Evolutionary conservation across 2,113 vertebrate species (phyloP).

Genomic region (Etia nguti): DNA sequence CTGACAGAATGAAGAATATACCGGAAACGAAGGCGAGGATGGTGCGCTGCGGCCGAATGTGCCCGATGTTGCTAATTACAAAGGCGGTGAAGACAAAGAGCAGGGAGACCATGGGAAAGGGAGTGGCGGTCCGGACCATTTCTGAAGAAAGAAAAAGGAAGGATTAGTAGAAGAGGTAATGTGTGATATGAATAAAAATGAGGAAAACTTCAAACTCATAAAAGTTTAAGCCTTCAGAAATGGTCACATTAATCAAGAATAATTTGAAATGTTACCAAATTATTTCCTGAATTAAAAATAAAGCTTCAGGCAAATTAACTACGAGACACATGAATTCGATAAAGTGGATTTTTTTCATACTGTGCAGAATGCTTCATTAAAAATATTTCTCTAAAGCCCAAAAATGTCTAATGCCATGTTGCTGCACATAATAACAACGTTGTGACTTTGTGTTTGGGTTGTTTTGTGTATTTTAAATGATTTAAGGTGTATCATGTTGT

Average conservation of each 20-base stretch:
- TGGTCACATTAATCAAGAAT: not conserved
- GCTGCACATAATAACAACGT: not conserved
- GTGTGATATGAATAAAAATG: not conserved
- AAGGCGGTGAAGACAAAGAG: constrained; percentile 92
- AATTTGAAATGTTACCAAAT: not conserved
- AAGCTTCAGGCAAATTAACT: not conserved
- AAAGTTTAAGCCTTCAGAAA: not conserved
- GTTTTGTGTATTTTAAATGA: not conserved
- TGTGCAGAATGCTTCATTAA: not conserved
- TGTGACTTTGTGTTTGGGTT: not conserved
- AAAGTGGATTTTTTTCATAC: not conserved
- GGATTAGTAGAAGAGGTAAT: not conserved
- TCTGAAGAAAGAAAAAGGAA: constrained; percentile 55
- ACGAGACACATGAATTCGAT: not conserved
- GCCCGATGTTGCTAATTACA: constrained; percentile 88
- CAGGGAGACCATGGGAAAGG: constrained; percentile 89
- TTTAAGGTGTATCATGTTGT: not conserved
- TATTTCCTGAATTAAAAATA: not conserved
- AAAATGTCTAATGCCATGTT: fast-evolving
- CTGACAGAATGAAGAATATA: constrained; percentile 90
- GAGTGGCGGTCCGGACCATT: constrained; percentile 85
- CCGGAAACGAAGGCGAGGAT: constrained; percentile 88
- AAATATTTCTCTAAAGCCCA: not conserved
- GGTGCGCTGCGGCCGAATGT: constrained; percentile 86
- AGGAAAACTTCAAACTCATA: not conserved